A percentile compares a stretch with the other conserved stretches of the same genome.
These are phyloP conservation scores for Papilio polytes DNA, from an alignment of 1,140 invertebrate species.

Conservation along the genomic window DNA sequence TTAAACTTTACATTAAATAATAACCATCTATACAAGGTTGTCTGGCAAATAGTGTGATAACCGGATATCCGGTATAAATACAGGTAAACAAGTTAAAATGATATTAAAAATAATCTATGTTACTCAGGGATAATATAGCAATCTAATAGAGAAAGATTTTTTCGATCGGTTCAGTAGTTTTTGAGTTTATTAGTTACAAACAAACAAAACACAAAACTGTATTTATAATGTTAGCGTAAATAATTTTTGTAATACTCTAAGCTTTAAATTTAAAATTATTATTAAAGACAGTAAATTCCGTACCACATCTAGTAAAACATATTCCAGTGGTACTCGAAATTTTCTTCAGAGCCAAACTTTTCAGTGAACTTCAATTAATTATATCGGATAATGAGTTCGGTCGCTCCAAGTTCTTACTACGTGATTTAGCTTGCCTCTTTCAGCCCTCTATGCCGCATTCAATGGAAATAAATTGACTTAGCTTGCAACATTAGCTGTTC, in stretches of 20 bases:
- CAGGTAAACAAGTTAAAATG: neutral
- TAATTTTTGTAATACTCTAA: too few species aligned
- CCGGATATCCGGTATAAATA: too few species aligned
- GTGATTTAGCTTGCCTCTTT: constrained; percentile 54
- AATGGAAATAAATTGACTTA: constrained; percentile 38
- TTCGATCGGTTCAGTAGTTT: neutral
- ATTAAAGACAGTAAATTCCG: neutral
- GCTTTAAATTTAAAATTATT: too few species aligned
- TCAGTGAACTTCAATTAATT: constrained; percentile 75
- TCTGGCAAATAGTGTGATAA: too few species aligned
- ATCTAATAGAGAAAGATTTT: neutral
- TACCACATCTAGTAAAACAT: constrained; percentile 45
- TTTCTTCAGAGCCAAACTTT: constrained; percentile 65
- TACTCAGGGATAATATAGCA: neutral
- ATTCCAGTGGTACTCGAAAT: constrained; percentile 45
- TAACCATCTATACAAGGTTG: too few species aligned
- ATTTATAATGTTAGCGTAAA: too few species aligned
- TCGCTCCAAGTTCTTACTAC: constrained; percentile 50
- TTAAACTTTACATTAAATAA: too few species aligned
- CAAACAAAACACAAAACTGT: too few species aligned
- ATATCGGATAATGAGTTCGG: constrained; percentile 73
- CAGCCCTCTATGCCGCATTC: constrained; percentile 20
- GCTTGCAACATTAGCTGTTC: constrained; percentile 2
- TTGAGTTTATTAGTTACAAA: neutral
- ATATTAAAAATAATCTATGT: neutral